These are phyloP conservation scores for Aphidius colemani DNA, from an alignment of 2,888 invertebrate species.

Conservation along the genomic window DNA sequence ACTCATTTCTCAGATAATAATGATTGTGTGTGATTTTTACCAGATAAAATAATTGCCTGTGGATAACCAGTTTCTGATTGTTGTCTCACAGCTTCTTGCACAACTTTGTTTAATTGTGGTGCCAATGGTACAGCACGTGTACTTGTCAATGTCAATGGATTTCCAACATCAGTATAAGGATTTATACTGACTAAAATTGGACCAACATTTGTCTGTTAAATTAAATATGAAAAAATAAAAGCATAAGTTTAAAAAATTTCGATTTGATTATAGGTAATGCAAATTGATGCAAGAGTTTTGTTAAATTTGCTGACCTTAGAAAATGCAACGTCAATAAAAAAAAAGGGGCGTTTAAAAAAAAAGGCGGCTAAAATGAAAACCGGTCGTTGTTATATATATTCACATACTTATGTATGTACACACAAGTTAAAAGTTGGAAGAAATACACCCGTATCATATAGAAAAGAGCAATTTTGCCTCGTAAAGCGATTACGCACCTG, in stretches of 20 bases:
- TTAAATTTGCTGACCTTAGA: slow-evolving; percentile 3
- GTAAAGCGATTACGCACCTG: slow-evolving; percentile 49
- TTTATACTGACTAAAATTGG: slow-evolving; percentile 90
- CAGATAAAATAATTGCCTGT: slow-evolving; percentile 91
- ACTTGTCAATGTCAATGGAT: slow-evolving; percentile 84
- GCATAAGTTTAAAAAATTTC: slow-evolving; percentile 18
- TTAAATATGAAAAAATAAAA: slow-evolving; percentile 22
- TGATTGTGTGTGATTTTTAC: slow-evolving; percentile 57
- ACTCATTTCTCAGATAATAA: neutral
- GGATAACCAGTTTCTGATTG: slow-evolving; percentile 95
- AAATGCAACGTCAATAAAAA: slow-evolving; percentile 15
- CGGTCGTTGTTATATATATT: slow-evolving; percentile 23
- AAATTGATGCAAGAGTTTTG: slow-evolving; percentile 14
- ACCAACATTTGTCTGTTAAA: slow-evolving; percentile 84
- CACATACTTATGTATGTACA: slow-evolving; percentile 4
- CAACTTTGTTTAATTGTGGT: slow-evolving; percentile 84
- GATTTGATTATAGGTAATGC: slow-evolving; percentile 7
- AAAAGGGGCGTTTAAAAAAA: slow-evolving; percentile 12
- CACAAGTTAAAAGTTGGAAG: slow-evolving; percentile 23
- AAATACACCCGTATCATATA: slow-evolving; percentile 16
- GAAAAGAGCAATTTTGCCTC: slow-evolving; percentile 24
- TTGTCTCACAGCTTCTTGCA: slow-evolving; percentile 89
- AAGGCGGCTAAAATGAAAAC: slow-evolving; percentile 21
- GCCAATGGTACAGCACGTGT: slow-evolving; percentile 75
- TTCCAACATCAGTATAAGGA: slow-evolving; percentile 84